Percentiles rank a stretch among this genome's conserved stretches.
phyloP scores from a whole-genome alignment of 2,888 invertebrate species.

The Lydus trimaculatus region DNA sequence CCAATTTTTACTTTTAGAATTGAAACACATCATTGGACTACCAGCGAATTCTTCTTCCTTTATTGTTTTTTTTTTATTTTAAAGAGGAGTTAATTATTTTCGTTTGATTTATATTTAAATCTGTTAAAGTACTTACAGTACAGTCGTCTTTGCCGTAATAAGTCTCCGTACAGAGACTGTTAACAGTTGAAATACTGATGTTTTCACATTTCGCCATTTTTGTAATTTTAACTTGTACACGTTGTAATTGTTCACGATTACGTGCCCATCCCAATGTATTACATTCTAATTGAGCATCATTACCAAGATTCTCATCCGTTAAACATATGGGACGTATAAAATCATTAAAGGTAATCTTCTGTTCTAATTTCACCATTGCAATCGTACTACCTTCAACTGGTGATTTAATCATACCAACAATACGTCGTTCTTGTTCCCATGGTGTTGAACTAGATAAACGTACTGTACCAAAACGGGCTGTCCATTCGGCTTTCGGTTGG shows the following conservation, averaged over 20 bases:
- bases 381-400: slow-evolving; percentile 89
- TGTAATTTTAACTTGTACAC: slow-evolving; percentile 78
- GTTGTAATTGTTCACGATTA: slow-evolving; percentile 81
- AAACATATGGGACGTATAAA: slow-evolving; percentile 85
- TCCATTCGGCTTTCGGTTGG: slow-evolving; percentile 89
- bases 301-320: slow-evolving; percentile 67
- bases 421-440: slow-evolving; percentile 85
- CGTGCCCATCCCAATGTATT: slow-evolving; percentile 88
- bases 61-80: slow-evolving; percentile 1
- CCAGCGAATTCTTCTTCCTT: slow-evolving; percentile 91
- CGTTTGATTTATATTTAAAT: background rate
- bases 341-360: slow-evolving; percentile 77
- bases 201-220: slow-evolving; percentile 86
- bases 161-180: slow-evolving; percentile 84
- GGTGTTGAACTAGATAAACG: slow-evolving; percentile 81
- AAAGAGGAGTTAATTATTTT: background rate
- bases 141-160: slow-evolving; percentile 82
- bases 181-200: slow-evolving; percentile 82
- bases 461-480: slow-evolving; percentile 78
- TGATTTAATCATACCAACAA: slow-evolving; percentile 87
- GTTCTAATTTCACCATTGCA: slow-evolving; percentile 80
- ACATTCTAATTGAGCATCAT: slow-evolving; percentile 65
- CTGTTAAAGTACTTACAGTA: slow-evolving; percentile 69
- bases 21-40: slow-evolving; percentile 83
- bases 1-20: slow-evolving; percentile 77